Evolutionary conservation across 2,797 vertebrate species (phyloP).

Genomic region (Sus cebifrons): DNA sequence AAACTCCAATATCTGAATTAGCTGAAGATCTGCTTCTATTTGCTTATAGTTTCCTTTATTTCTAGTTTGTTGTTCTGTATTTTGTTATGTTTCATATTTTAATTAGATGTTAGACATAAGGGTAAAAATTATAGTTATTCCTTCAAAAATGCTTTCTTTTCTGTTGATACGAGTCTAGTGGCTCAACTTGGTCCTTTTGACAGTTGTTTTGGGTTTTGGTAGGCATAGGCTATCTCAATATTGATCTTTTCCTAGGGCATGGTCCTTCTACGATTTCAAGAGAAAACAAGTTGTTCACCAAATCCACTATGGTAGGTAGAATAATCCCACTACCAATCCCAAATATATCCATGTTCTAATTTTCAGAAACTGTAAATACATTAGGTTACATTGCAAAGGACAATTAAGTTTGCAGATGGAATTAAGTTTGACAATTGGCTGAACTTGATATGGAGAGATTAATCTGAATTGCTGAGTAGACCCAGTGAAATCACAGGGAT

Average conservation of each 20-base stretch:
- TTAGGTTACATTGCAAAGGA: not conserved
- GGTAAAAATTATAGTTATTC: not conserved
- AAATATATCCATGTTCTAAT: not conserved
- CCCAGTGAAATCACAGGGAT: not conserved
- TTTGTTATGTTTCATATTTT: not conserved
- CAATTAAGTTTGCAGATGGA: not conserved
- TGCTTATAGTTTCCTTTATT: not conserved
- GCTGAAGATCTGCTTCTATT: not conserved
- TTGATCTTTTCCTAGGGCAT: not conserved
- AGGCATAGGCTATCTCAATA: not conserved
- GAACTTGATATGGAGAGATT: not conserved
- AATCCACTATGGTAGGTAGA: not conserved
- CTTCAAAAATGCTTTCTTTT: constrained; percentile 32
- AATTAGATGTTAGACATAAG: not conserved
- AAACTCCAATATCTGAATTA: not conserved
- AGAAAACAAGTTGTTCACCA: constrained; percentile 1
- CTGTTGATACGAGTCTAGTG: not conserved
- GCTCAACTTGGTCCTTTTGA: not conserved
- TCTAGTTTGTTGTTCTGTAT: not conserved
- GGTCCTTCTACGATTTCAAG: not conserved
- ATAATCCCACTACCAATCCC: not conserved
- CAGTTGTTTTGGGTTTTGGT: not conserved
- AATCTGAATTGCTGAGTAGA: not conserved
- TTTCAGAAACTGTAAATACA: not conserved
- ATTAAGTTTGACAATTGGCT: not conserved